A percentile compares a stretch with the other conserved stretches of the same genome.
These are phyloP conservation scores for Eulemur coronatus DNA, from an alignment of 2,797 vertebrate genomes.

Conservation along the genomic window DNA sequence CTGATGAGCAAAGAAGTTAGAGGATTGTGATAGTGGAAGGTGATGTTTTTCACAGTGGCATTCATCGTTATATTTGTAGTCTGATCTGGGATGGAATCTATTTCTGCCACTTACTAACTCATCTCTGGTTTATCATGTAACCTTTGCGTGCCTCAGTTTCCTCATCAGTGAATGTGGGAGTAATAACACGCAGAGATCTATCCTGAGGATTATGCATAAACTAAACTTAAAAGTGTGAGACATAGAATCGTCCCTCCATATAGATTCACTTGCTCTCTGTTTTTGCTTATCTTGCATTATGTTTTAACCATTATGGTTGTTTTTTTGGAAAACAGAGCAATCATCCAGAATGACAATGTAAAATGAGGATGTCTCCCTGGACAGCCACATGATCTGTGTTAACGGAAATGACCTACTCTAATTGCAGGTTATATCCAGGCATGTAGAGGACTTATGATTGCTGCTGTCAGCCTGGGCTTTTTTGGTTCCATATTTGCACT, in stretches of 20 bases:
- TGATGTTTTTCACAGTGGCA: background rate
- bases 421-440: constrained; percentile 95
- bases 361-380: background rate
- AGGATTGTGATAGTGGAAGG: background rate
- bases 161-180: background rate
- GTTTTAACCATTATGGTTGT: background rate
- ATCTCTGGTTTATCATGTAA: too few relatives aligned
- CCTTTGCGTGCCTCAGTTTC: background rate
- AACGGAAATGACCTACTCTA: constrained; percentile 62
- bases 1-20: background rate
- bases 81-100: background rate
- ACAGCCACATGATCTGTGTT: background rate
- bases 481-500: constrained; percentile 92
- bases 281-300: background rate
- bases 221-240: background rate
- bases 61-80: background rate
- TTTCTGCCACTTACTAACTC: background rate
- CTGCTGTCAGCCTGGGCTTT: constrained; percentile 93
- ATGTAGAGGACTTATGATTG: constrained; percentile 96
- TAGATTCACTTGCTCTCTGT: background rate
- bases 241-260: background rate
- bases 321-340: background rate
- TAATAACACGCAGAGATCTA: background rate
- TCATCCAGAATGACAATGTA: background rate
- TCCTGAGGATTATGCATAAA: background rate